Evolutionary conservation across 2,888 invertebrate species (phyloP).

Genomic region (Brachynemurus nebulosus): DNA sequence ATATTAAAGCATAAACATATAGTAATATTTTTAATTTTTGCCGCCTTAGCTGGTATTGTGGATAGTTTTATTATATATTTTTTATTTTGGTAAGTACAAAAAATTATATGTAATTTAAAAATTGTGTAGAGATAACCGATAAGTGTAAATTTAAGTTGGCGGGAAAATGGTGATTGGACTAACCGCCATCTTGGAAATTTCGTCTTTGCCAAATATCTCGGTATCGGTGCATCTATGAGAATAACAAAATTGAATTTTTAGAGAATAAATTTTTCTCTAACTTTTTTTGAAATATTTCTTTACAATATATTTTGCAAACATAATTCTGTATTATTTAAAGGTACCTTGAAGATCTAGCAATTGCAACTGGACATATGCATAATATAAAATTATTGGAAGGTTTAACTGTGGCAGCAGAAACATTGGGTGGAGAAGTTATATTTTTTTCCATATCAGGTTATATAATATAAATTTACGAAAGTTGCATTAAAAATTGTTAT

Average conservation of each 20-base stretch:
- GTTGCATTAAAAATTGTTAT: too few species aligned
- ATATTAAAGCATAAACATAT: conserved; percentile 50
- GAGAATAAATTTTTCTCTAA: neutral
- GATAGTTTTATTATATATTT: conserved; percentile 73
- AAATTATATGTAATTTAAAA: neutral
- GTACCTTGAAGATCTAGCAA: conserved; percentile 67
- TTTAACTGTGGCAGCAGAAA: conserved; percentile 63
- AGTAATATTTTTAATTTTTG: conserved; percentile 54
- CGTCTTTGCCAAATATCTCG: too few species aligned
- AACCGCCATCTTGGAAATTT: too few species aligned
- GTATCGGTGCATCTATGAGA: too few species aligned
- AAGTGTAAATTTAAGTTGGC: too few species aligned
- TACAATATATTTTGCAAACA: conserved; percentile 4
- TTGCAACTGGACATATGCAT: conserved; percentile 40
- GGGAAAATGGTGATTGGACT: too few species aligned
- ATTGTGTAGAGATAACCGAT: too few species aligned
- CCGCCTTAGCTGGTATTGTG: conserved; percentile 59
- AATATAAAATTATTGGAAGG: conserved; percentile 70
- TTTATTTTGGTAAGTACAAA: conserved; percentile 51
- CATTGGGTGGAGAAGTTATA: conserved; percentile 62
- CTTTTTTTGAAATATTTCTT: conserved; percentile 2
- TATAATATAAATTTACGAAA: conserved; percentile 3
- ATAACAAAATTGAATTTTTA: neutral
- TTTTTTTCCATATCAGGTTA: conserved; percentile 59
- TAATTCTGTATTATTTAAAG: conserved; percentile 27